Base-by-base conservation (phyloP, 2,113 vertebrate species). In the Talpa occidentalis region DNA sequence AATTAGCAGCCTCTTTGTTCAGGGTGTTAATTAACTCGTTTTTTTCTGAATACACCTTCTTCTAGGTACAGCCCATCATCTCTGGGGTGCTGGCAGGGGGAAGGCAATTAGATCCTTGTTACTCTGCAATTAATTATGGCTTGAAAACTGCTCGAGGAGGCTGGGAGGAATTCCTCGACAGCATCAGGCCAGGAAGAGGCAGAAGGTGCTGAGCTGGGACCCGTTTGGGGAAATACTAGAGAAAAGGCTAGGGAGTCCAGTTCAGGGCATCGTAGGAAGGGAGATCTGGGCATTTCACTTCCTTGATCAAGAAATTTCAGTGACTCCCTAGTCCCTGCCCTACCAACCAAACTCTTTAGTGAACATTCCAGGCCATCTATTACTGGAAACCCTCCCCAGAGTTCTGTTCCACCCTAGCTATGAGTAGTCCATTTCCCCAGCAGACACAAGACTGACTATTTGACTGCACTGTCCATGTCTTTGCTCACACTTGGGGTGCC, bases 71-170 rank as follows among this genome's bases (percentile, higher is more conserved):
- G 86, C 93, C 92, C 76, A 72, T 96, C 95, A 92, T 96, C 97
- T 97, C 97, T 92, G 73, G 93, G 95, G 95, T 81, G 93, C 90
- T 94, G 92, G 93, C 87, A 96, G 92, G 95, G 94, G 78, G 60
- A 96, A 96, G 93, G 84, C 84, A 97, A 97, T 97, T 97, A 97
- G 96, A 96, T 95, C 92, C 90, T 97, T 22, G 1, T 97, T 97
- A 96, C 93, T 78, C 66, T 94, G 85, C 92, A 97, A 90, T 97
- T 97, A 97, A 97, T 97, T 97, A 97, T 82, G 90, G 44, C 35
- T 94, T 90, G 67, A 81, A 94, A 94, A 90, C 22, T 26, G 62
- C 94, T 96, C 1, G 14, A 87, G 94, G 83, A 95, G 76, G 52
- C 87, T 84, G 72, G 21, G 49, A 94, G 91, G 87, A n/a, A 90